These are phyloP conservation scores for Dendrocopos noguchii DNA, from an alignment of 2,113 vertebrate species.

Conservation along the genomic window DNA sequence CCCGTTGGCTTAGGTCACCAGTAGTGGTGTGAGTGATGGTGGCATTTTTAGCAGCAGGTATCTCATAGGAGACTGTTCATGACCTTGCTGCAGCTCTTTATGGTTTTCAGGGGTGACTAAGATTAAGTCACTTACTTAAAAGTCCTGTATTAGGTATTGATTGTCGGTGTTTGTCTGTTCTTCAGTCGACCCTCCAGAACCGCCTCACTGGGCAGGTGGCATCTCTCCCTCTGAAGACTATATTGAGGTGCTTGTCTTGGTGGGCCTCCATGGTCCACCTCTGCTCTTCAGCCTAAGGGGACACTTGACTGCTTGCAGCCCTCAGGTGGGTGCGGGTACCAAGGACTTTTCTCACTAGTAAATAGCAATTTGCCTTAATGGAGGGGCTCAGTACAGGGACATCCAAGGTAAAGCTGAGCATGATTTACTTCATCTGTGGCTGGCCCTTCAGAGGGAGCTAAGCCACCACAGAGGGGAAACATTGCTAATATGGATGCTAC, in stretches of 20 bases:
- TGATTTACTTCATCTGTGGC: slow-evolving; percentile 14
- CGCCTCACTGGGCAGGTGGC: not conserved
- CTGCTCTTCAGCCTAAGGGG: not conserved
- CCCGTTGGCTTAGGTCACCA: not conserved
- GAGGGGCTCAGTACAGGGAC: not conserved
- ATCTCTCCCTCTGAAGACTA: not conserved
- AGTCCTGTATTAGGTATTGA: not conserved
- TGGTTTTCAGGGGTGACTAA: not conserved
- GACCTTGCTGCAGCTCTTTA: not conserved
- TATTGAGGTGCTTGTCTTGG: not conserved
- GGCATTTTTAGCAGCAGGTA: not conserved
- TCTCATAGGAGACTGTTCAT: not conserved
- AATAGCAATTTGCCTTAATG: not conserved
- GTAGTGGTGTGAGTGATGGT: not conserved
- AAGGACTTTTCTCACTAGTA: not conserved
- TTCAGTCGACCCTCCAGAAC: not conserved
- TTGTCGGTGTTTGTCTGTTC: not conserved
- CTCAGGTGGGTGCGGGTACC: not conserved
- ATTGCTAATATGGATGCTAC: not conserved
- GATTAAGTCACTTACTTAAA: not conserved
- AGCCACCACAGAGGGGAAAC: not conserved
- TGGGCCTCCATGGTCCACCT: not conserved
- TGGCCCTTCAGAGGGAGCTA: not conserved
- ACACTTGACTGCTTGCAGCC: not conserved
- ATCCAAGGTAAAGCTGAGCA: not conserved